Percentiles rank a stretch among this genome's conserved stretches.
These are phyloP conservation scores for Pogonomyrmex californicus DNA, from an alignment of 1,140 invertebrate genomes.

Conservation along the genomic window DNA sequence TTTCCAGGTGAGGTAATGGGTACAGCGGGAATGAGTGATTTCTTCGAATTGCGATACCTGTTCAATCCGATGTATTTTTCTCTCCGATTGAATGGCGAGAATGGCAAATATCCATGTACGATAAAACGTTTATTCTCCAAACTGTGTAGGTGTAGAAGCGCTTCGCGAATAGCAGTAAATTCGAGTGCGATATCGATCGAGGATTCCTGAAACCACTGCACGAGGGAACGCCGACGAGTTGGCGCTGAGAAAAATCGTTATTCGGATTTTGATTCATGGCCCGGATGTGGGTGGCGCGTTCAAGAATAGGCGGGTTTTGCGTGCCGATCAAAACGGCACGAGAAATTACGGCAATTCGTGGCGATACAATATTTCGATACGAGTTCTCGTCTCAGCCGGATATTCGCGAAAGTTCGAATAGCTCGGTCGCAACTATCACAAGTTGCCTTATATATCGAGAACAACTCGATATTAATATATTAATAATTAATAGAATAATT, in stretches of 20 bases:
- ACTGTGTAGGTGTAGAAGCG: not conserved
- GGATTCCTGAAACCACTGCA: conserved; percentile 26
- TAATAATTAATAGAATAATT: not conserved
- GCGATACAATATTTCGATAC: not conserved
- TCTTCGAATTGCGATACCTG: not conserved
- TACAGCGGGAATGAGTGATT: not conserved
- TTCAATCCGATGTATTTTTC: not conserved
- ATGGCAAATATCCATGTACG: not conserved
- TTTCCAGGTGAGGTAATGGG: not conserved
- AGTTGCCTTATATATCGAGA: not conserved
- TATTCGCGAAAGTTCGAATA: not conserved
- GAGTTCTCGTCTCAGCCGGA: not conserved
- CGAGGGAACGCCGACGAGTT: not conserved
- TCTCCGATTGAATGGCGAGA: not conserved
- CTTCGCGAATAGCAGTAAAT: conserved; percentile 9
- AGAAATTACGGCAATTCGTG: conserved; percentile 5
- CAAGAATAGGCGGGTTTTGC: not conserved
- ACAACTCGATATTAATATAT: not conserved
- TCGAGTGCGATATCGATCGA: not conserved
- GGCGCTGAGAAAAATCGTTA: conserved; percentile 4
- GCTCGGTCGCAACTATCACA: not conserved
- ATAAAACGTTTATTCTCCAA: too few relatives aligned
- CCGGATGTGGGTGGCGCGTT: not conserved
- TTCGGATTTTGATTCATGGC: conserved; percentile 12
- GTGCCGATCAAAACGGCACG: conserved; percentile 3